Base-by-base conservation (phyloP, 2,113 vertebrate genomes). In the Grammomys dolichurus region DNA sequence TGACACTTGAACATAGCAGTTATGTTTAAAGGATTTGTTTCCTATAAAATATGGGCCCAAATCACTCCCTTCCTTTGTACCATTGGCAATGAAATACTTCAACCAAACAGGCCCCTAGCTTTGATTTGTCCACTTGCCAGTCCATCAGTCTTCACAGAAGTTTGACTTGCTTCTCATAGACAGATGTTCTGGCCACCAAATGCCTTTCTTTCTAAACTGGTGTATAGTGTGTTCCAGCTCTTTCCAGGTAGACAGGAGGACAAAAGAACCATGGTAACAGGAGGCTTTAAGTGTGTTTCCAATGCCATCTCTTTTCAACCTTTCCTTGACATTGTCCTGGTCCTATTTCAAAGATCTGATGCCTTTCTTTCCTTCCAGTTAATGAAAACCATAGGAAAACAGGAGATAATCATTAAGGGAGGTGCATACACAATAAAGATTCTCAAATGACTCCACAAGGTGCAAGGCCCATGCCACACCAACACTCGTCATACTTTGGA, bases 401-500 rank as follows among this genome's bases (percentile, higher is more conserved):
- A 36, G 36, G 43, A 51, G 13, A 17, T 12, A 22, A 84, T 90
- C 24, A 17, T 46, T 28, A 56, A 26, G 5, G 1, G 26, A 60
- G 40, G 33, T 7, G 7, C 5, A 0, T 1, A 20, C 76, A 67
- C 4, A 24, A 10, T 14, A 9, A 58, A 14, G 48, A 20, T 4
- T 19, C 51, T 46, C 1, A 26, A 1, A 10, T 48, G 56, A 31
- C 65, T 93, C 13, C 17, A 43, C 17, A 36, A 11, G 65, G 56
- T 36, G 36, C 16, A 20, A 65, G 81, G 17, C 24, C 19, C 20
- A 14, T 3, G 24, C 31, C 33, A 63, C 11, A 31, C 33, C 65
- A 80, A 51, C 14, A 33, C 4, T 8, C 13, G 0, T 5, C 4
- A 46, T 12, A 22, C 7, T 7, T 17, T 12, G 36, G 22, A 67